Evolutionary conservation across 2,113 vertebrate species (phyloP).

Genomic region (Spilogale gracilis): DNA sequence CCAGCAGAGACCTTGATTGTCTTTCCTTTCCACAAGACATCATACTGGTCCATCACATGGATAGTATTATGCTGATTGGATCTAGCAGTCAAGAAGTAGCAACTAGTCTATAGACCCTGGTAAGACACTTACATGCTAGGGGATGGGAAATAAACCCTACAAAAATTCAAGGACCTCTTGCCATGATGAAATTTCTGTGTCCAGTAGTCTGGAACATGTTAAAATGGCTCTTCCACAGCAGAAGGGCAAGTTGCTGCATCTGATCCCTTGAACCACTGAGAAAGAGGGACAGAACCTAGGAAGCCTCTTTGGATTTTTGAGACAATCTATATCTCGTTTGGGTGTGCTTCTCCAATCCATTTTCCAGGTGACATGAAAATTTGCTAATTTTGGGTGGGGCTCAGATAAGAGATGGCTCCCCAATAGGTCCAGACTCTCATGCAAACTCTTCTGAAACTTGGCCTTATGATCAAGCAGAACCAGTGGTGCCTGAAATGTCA

Average conservation of each 20-base stretch:
- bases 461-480: not conserved
- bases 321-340: not conserved
- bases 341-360: not conserved
- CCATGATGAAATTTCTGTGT: not conserved
- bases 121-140: not conserved
- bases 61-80: not conserved
- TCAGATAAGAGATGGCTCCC: not conserved
- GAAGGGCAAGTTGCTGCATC: not conserved
- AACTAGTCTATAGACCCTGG: not conserved
- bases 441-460: not conserved
- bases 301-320: not conserved
- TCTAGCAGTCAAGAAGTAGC: not conserved
- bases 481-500: not conserved
- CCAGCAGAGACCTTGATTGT: not conserved
- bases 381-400: not conserved
- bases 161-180: not conserved
- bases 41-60: not conserved
- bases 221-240: not conserved
- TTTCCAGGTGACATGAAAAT: not conserved
- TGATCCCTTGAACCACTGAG: not conserved
- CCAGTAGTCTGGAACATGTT: not conserved
- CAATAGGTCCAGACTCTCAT: not conserved
- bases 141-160: not conserved
- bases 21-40: not conserved
- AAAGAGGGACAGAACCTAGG: not conserved